Conservation (phyloP, 2,888 invertebrate species). For the Koerneria pararmatus region DNA sequence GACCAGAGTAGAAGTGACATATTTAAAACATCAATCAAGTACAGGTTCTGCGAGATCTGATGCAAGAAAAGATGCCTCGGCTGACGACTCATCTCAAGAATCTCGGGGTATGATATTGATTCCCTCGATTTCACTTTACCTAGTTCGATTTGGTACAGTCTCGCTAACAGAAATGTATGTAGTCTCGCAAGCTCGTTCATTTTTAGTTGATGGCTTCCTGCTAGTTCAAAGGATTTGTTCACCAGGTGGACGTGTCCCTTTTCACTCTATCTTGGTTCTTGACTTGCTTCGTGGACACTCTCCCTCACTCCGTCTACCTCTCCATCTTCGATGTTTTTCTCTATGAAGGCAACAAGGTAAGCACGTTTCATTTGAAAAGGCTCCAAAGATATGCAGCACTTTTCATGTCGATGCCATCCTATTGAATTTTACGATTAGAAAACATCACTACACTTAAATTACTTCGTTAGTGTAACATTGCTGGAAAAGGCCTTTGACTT, state of each 20-base stretch:
- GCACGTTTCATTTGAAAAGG: conserved; percentile 10
- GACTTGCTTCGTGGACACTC: conserved; percentile 66
- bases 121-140: background rate
- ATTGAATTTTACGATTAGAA: no score
- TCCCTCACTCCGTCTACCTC: conserved; percentile 64
- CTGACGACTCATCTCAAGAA: conserved; percentile 62
- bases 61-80: conserved; percentile 64
- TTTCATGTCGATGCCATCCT: no score
- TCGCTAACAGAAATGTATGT: no score
- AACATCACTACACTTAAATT: no score
- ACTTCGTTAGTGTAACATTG: no score
- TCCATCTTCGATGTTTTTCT: conserved; percentile 66
- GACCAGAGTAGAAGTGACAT: background rate
- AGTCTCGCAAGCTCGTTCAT: background rate
- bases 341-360: conserved; percentile 66
- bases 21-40: conserved; percentile 29
- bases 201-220: background rate
- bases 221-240: conserved; percentile 8
- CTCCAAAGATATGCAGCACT: no score
- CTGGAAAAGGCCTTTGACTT: no score
- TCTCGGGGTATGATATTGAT: conserved; percentile 54
- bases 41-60: conserved; percentile 65
- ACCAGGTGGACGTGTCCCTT: conserved; percentile 58
- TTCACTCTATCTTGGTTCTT: conserved; percentile 67
- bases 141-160: background rate